Conservation (phyloP, 2,113 vertebrate genomes). For the Callionymus lyra region DNA sequence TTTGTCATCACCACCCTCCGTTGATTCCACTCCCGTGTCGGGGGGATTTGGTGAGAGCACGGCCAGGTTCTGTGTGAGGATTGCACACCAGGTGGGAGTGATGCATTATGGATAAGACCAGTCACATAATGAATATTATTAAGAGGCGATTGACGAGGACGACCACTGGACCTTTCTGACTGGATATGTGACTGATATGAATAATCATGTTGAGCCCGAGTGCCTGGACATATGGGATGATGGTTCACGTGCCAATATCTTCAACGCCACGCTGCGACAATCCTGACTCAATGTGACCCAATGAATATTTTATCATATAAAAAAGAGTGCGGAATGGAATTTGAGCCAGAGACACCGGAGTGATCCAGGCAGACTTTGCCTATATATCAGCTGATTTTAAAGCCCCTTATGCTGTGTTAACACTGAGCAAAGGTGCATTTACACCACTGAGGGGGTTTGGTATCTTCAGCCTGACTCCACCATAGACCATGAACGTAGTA, state of each 20-base stretch:
- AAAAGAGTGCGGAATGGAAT: constrained; percentile 13
- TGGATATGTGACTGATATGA: not conserved
- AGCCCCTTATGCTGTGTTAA: too few species aligned
- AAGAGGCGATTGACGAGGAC: constrained; percentile 16
- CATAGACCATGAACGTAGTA: too few species aligned
- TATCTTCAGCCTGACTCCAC: too few species aligned
- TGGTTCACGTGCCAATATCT: constrained; percentile 39
- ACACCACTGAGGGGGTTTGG: too few species aligned
- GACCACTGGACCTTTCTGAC: too few species aligned
- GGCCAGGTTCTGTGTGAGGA: constrained; percentile 2
- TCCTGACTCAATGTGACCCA: constrained; percentile 18
- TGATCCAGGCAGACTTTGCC: too few species aligned
- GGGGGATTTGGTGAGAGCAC: constrained; percentile 9
- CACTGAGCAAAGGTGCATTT: too few species aligned
- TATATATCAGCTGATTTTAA: too few species aligned
- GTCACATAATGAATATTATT: constrained; percentile 42
- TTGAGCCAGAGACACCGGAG: constrained; percentile 1
- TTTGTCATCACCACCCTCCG: constrained; percentile 2
- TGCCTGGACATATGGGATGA: constrained; percentile 18
- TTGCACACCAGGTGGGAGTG: constrained; percentile 38
- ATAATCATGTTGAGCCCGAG: constrained; percentile 12
- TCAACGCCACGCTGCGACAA: constrained; percentile 9
- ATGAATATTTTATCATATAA: constrained; percentile 34
- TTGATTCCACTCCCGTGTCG: constrained; percentile 33
- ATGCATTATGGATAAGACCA: constrained; percentile 47